Evolutionary conservation across 2,888 invertebrate genomes (phyloP).

Genomic region (Hartigia nigra): DNA sequence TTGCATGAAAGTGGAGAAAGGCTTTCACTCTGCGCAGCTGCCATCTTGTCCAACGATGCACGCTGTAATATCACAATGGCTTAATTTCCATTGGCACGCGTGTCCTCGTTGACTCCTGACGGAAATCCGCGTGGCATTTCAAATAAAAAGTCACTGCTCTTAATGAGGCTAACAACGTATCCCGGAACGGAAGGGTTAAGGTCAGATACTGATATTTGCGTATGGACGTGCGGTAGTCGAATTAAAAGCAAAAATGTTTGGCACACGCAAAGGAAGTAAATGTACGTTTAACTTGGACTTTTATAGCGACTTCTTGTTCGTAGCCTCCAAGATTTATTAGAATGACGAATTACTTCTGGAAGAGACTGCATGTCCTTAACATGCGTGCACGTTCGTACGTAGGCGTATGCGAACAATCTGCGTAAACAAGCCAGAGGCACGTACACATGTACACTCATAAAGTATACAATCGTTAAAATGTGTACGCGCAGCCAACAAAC

Average conservation of each 20-base stretch:
- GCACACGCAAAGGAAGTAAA: neutral
- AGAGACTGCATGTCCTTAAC: neutral
- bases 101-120: neutral
- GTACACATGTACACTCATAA: neutral
- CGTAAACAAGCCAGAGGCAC: too few relatives aligned
- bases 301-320: neutral
- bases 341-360: neutral
- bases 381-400: neutral
- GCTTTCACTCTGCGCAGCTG: constrained; percentile 26
- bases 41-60: neutral
- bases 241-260: neutral
- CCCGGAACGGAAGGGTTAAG: neutral
- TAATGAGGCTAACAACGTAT: neutral
- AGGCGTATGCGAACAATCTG: too few relatives aligned
- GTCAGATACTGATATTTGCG: neutral
- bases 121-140: neutral
- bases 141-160: neutral
- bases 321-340: neutral
- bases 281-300: neutral
- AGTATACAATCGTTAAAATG: neutral
- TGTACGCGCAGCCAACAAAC: neutral
- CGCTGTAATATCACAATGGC: constrained; percentile 12
- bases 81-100: constrained; percentile 25
- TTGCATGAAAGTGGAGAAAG: constrained; percentile 54
- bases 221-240: too few relatives aligned